phyloP scores from a whole-genome alignment of 2,888 invertebrate species.

The Polymixis flavicincta region DNA sequence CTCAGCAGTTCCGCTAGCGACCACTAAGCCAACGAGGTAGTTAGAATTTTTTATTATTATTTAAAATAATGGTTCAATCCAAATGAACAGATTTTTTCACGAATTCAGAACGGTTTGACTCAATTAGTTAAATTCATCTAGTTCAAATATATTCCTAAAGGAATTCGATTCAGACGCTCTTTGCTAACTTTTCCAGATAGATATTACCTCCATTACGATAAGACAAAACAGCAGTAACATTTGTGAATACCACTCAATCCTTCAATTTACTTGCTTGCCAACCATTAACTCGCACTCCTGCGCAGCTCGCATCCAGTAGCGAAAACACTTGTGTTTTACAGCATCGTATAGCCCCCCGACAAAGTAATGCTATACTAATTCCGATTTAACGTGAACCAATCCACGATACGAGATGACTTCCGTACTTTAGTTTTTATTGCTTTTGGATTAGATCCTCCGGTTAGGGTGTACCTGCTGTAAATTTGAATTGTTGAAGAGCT shows the following conservation, averaged over 20 bases:
- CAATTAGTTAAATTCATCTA: too few species aligned
- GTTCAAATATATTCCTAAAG: not conserved
- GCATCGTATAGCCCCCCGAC: conserved; percentile 65
- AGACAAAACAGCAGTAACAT: conserved; percentile 28
- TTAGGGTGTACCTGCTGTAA: conserved; percentile 41
- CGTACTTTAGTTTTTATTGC: conserved; percentile 79
- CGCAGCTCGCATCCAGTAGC: conserved; percentile 43
- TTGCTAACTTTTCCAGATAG: not conserved
- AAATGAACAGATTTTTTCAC: not conserved
- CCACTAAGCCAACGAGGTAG: too few species aligned
- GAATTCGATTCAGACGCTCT: not conserved
- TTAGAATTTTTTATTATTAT: not conserved
- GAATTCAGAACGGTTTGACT: not conserved
- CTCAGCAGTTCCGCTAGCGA: too few species aligned
- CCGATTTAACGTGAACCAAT: conserved; percentile 74
- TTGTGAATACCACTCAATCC: conserved; percentile 43
- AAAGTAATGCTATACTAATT: conserved; percentile 72
- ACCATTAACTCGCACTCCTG: conserved; percentile 46
- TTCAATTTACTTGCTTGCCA: conserved; percentile 47
- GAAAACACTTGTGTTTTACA: conserved; percentile 60
- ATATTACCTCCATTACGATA: conserved; percentile 15
- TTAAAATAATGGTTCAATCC: too few species aligned
- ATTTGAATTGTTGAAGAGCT: conserved; percentile 6
- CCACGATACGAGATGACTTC: conserved; percentile 77
- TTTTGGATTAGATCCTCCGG: conserved; percentile 68